phyloP scores from a whole-genome alignment of 37 sponge, comb jelly and placozoan genomes.

The Trichoplax adhaerens region DNA sequence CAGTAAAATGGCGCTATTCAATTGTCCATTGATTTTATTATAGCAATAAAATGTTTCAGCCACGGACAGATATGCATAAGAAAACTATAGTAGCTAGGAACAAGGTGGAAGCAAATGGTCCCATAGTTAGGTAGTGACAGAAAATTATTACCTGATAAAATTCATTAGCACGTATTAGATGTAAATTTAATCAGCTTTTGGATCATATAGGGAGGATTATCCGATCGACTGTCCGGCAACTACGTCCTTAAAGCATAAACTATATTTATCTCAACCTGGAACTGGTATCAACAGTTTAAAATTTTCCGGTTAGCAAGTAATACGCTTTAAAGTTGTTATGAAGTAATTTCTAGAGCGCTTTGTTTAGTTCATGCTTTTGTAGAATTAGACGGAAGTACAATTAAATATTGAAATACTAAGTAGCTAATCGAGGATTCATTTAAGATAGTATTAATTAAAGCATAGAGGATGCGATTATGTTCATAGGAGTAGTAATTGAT shows the following conservation, averaged over 20 bases:
- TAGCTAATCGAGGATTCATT: too few relatives aligned
- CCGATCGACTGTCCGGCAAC: conserved; percentile 6
- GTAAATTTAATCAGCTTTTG: too few relatives aligned
- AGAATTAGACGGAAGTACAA: too few relatives aligned
- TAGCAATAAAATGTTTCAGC: conserved; percentile 21
- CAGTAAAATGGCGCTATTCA: not conserved
- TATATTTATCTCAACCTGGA: conserved; percentile 7
- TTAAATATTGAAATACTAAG: too few relatives aligned
- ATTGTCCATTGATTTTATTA: not conserved
- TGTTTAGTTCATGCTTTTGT: too few relatives aligned
- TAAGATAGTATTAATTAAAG: too few relatives aligned
- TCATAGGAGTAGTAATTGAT: too few relatives aligned
- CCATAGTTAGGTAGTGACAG: not conserved
- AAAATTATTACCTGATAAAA: not conserved
- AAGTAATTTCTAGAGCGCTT: too few relatives aligned
- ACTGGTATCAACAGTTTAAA: conserved; percentile 10
- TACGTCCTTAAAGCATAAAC: conserved; percentile 1
- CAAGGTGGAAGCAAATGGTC: not conserved
- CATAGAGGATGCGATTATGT: too few relatives aligned
- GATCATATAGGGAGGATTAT: conserved; percentile 1
- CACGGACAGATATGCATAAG: conserved; percentile 5
- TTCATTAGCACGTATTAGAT: too few relatives aligned
- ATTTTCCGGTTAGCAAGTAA: conserved; percentile 1
- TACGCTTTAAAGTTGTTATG: not conserved
- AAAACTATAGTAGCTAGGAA: not conserved